Evolutionary conservation across 37 sponge, comb jelly and placozoan genomes (phyloP), one percentile per base, ranked within the genome.

Genomic region (Petrosia ficiformis): DNA sequence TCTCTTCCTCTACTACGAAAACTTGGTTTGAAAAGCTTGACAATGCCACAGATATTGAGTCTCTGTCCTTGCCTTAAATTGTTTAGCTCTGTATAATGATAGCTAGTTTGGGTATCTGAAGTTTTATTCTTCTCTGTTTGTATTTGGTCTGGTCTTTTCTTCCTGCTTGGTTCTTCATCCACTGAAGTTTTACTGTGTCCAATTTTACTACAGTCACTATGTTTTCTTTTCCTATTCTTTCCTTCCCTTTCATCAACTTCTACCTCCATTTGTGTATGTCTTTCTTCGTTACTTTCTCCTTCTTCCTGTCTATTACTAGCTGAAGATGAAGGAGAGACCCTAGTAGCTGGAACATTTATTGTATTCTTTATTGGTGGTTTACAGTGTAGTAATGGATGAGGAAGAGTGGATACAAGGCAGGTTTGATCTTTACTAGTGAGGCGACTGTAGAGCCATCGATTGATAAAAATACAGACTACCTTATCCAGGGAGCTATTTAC

Each of bases 31-130:
- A 85, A 85, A 5, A 74, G 57, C 61, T 71, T 78, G 26, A 85
- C 79, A 5, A 85, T 69, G 31, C 79, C 79, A 85, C 65, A 54
- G 26, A 78, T 58, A 57, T 85, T 67, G 58, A 73, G 68, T 31
- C 71, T 85, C 26, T 5, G 22, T 6, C 34, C 43, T 58, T 67
- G 52, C 5, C n/a, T 29, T 3, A 85, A 56, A 1, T 78, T 43
- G 4, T 54, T 64, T 16, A 85, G 48, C 34, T 65, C 39, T 11
- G 57, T 85, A 73, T 85, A 85, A 0, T 10, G 3, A 39, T 84
- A 84, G 22, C 5, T 5, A 11, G 22, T 5, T n/a, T 10, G 10
- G 10, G 54, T 19, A 48, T 10, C 16, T 48, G 14, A 10, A 19
- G 54, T 48, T n/a, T n/a, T n/a, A n/a, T n/a, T n/a, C n/a, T n/a